Percentiles rank a stretch among this genome's conserved stretches.
phyloP scores from a whole-genome alignment of 2,113 vertebrate species.

The Callaeas wilsoni region DNA sequence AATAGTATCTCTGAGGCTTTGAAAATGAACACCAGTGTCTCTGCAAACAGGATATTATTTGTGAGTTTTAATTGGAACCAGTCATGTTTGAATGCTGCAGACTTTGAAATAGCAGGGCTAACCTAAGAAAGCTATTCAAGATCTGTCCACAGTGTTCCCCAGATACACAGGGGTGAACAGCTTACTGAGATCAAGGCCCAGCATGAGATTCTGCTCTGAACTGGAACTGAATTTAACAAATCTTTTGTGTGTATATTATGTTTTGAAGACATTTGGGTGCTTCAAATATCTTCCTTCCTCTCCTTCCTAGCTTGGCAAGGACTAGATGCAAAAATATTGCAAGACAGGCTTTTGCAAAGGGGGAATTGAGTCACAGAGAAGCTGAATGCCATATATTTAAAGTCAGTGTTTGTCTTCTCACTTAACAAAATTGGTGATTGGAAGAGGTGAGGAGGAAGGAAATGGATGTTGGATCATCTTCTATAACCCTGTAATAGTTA shows the following conservation, averaged over 20 bases:
- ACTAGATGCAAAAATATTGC: neutral
- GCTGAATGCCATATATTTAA: neutral
- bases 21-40: slow-evolving; percentile 68
- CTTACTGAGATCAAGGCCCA: slow-evolving; percentile 53
- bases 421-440: neutral
- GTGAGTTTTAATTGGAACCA: slow-evolving; percentile 65
- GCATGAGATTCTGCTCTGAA: slow-evolving; percentile 6
- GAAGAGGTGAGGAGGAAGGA: neutral
- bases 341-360: neutral
- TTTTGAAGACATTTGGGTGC: neutral
- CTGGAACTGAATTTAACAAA: slow-evolving; percentile 1
- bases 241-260: neutral
- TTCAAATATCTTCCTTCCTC: neutral
- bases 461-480: neutral
- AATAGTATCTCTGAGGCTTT: slow-evolving; percentile 68
- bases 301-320: neutral
- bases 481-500: neutral
- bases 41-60: slow-evolving; percentile 66
- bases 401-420: neutral
- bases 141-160: neutral
- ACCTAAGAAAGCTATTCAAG: slow-evolving; percentile 12
- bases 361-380: neutral
- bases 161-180: slow-evolving; percentile 29
- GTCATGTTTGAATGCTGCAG: slow-evolving; percentile 36
- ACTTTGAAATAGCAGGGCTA: slow-evolving; percentile 48